phyloP scores from a whole-genome alignment of 2,797 vertebrate species.

The Sibirionetta formosa region DNA sequence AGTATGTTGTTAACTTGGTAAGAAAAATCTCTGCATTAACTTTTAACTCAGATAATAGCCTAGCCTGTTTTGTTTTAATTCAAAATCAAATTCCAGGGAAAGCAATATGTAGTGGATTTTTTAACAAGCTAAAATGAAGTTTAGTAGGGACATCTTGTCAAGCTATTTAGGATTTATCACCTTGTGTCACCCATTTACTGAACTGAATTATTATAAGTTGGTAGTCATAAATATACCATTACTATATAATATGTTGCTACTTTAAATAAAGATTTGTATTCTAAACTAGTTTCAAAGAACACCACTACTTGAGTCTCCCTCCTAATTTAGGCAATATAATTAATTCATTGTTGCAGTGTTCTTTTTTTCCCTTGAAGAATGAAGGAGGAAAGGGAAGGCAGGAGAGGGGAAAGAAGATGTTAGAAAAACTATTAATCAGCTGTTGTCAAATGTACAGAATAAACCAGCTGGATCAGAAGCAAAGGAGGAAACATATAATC shows the following conservation, averaged over 20 bases:
- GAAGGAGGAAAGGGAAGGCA: neutral
- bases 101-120: neutral
- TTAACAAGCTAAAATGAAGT: slow-evolving; percentile 38
- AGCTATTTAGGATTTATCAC: neutral
- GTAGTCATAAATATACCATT: neutral
- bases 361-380: neutral
- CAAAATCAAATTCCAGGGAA: slow-evolving; percentile 26
- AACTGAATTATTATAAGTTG: slow-evolving; percentile 9
- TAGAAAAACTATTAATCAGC: neutral
- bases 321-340: neutral
- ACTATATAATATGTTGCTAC: neutral
- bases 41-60: slow-evolving; percentile 36
- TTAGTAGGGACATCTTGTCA: neutral
- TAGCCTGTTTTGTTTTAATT: slow-evolving; percentile 29
- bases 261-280: slow-evolving; percentile 5
- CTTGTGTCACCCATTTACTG: slow-evolving; percentile 15
- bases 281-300: neutral
- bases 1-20: slow-evolving; percentile 43
- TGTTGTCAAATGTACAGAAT: neutral
- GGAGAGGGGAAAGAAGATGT: neutral
- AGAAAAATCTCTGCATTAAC: slow-evolving; percentile 48
- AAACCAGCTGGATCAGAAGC: neutral
- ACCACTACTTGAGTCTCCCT: neutral
- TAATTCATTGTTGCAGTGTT: neutral
- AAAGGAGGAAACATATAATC: neutral